Evolutionary conservation across 2,113 vertebrate species (phyloP), one percentile per base, ranked within the genome.

Genomic region (Xiphophorus maculatus): DNA sequence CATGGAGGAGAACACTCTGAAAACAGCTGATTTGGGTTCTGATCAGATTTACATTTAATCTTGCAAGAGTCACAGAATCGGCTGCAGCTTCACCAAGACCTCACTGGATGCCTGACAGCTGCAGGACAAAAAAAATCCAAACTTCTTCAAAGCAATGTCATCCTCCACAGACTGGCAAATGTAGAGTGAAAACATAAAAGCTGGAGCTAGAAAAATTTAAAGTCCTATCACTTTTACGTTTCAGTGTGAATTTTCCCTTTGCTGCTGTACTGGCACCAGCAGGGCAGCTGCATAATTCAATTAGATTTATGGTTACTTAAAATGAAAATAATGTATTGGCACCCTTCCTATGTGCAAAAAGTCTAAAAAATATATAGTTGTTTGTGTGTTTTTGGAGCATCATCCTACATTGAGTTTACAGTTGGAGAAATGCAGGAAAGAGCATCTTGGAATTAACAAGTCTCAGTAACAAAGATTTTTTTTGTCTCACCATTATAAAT

Each of bases 51-150:
- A n/a, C 2, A 30, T 48, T 77, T 32, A 54, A 27, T 58, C 32
- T 29, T 64, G 62, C 65, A 37, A 6, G 12, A 29, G 19, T 14
- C 42, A 79, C 54, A 42, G 54, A 69, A 15, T 60, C n/a, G 44
- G 64, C n/a, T 63, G 27, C 61, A 69, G 29, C 8, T 65, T 70
- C 25, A 30, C 51, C 63, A 63, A 35, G 51, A 65, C 37, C 13
- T 42, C 64, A 66, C 80, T 58, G 61, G 61, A 68, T 66, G 74
- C 42, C 69, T 78, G 84, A 73, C 42, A 71, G 73, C 77, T 70
- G 61, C 29, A 77, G 3, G 75, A 72, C 61, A 81, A 69, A 27
- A 32, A 28, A 77, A 82, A 64, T 69, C 40, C 51, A 64, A 67
- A 27, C 61, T 79, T 51, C 32, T 44, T 78, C 2, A 69, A 63